Percentiles rank a stretch among this genome's conserved stretches.
Evolutionary conservation across 2,113 vertebrate species (phyloP).

Genomic region (Chaetorhynchus papuensis): DNA sequence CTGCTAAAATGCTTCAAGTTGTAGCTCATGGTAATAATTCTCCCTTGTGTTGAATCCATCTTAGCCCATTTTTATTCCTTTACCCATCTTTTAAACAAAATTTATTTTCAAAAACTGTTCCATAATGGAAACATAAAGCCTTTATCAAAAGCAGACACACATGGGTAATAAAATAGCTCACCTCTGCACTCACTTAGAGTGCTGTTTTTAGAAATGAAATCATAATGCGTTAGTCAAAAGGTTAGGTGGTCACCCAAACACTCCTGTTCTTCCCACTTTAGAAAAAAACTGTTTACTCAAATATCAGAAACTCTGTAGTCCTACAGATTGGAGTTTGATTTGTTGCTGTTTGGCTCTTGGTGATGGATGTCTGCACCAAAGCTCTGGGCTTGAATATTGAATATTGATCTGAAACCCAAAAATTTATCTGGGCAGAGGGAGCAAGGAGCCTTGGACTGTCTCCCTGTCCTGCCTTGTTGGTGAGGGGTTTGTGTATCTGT

Average conservation of each 20-base stretch:
- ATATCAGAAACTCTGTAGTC: not conserved
- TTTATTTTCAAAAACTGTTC: not conserved
- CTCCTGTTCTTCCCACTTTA: not conserved
- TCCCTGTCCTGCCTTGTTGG: not conserved
- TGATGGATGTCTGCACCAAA: not conserved
- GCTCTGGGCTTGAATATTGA: not conserved
- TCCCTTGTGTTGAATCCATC: not conserved
- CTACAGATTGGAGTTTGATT: not conserved
- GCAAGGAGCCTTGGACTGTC: not conserved
- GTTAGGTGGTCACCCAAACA: not conserved
- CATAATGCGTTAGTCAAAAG: not conserved
- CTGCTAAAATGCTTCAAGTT: not conserved
- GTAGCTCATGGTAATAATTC: conserved; percentile 27
- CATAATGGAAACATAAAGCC: not conserved
- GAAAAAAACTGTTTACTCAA: not conserved
- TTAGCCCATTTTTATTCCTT: conserved; percentile 16
- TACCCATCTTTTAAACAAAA: conserved; percentile 10
- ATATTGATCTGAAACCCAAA: not conserved
- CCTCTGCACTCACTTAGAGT: not conserved
- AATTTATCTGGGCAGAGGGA: not conserved
- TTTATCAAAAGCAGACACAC: conserved; percentile 24
- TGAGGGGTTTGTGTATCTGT: not conserved
- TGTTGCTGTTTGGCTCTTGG: not conserved
- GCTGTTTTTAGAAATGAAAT: not conserved
- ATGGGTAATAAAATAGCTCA: not conserved